These are phyloP conservation scores for Galleria mellonella DNA, from an alignment of 1,140 invertebrate species.

Conservation along the genomic window DNA sequence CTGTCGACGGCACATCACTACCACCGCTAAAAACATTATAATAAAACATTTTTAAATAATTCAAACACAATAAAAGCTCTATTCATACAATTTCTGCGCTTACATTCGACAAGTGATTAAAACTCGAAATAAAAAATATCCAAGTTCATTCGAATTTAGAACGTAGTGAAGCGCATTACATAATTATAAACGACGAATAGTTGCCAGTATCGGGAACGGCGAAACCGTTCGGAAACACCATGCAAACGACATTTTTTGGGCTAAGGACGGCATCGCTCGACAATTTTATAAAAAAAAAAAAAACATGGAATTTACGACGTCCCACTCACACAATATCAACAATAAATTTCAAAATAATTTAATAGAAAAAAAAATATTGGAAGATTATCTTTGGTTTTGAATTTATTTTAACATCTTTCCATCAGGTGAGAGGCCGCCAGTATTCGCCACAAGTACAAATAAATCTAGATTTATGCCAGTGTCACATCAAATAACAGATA, in stretches of 20 bases:
- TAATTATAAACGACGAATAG: slow-evolving; percentile 13
- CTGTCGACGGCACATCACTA: slow-evolving; percentile 4
- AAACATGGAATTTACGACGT: too few species aligned
- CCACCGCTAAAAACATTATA: not conserved
- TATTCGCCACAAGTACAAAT: too few species aligned
- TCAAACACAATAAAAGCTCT: not conserved
- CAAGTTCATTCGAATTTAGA: slow-evolving; percentile 2
- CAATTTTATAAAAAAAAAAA: too few species aligned
- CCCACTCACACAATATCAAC: too few species aligned
- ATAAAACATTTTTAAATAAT: not conserved
- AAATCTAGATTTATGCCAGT: too few species aligned
- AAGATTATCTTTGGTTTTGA: too few species aligned
- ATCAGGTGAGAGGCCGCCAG: too few species aligned
- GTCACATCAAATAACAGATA: too few species aligned
- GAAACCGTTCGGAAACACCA: slow-evolving; percentile 44
- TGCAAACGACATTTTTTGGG: slow-evolving; percentile 18
- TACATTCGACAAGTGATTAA: not conserved
- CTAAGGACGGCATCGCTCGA: slow-evolving; percentile 4
- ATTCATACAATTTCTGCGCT: not conserved
- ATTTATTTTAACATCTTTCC: too few species aligned
- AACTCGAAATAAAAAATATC: slow-evolving; percentile 1
- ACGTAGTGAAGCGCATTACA: slow-evolving; percentile 4
- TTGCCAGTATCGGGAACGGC: slow-evolving; percentile 27
- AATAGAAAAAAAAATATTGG: too few species aligned
- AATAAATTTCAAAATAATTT: too few species aligned